Evolutionary conservation across 2,797 vertebrate species (phyloP), one percentile per base, ranked within the genome.

Genomic region (Cyprinodon diabolis): DNA sequence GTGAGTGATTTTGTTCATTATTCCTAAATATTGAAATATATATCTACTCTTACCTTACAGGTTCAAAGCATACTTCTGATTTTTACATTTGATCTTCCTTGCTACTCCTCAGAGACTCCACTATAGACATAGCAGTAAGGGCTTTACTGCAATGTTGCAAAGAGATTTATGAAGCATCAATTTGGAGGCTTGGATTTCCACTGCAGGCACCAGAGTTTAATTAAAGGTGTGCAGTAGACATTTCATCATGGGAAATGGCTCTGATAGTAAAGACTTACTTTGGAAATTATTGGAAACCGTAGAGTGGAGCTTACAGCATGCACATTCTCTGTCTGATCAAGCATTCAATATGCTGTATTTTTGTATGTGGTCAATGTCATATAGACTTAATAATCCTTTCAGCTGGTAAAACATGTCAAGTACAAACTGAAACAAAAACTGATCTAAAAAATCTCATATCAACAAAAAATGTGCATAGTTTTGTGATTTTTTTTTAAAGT

Each of bases 161-260:
- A 12, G 43, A 43, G 37, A 63, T 63, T 63, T 63, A 63, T 63
- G 19, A 63, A 63, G 60, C 43, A 63, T 37, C 11, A 43, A n/a
- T 43, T 63, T 63, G 60, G n/a, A n/a, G 19, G 19, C 19, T 13
- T 19, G 11, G 3, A 12, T 63, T 63, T 43, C 60, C 60, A 63
- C 60, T 63, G 40, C 60, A 43, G 60, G 40, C 60, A 43, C 37
- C 60, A 43, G 19, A 43, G 83, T 80, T 87, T 73, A 86, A 84
- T 83, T 51, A 75, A 81, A 84, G 79, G 66, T 43, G 17, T 63
- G 60, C 30, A 60, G 58, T 17, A 40, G 19, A 62, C 58, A 40
- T 62, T 62, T 40, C 30, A 62, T 62, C 8, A 62, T 21, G 15
- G 30, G 17, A 62, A 62, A 62, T 40, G 14, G 35, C 58, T 25